These are phyloP conservation scores for Smittia aterrima DNA, from an alignment of 2,888 invertebrate genomes.

Conservation along the genomic window DNA sequence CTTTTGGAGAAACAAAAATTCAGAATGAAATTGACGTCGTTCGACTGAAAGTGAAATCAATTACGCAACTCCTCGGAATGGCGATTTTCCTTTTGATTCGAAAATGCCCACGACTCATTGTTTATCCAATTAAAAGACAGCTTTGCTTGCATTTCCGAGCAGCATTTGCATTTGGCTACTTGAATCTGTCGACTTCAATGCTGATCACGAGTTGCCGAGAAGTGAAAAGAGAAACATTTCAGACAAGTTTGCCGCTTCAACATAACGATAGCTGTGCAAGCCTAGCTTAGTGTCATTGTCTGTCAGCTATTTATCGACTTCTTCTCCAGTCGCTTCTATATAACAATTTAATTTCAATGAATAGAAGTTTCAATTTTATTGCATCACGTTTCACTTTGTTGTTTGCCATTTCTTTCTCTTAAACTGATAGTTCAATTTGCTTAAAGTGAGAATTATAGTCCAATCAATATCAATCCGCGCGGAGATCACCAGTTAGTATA, in stretches of 20 bases:
- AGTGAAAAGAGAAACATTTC: slow-evolving; percentile 9
- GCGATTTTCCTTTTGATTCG: background rate
- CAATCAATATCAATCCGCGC: background rate
- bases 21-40: background rate
- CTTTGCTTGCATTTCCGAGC: background rate
- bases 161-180: slow-evolving; percentile 15
- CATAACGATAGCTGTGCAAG: background rate
- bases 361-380: slow-evolving; percentile 6
- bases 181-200: background rate
- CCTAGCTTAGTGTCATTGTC: slow-evolving; percentile 1
- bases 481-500: background rate
- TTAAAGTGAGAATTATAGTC: background rate
- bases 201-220: slow-evolving; percentile 17
- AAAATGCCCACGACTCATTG: slow-evolving; percentile 12
- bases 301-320: slow-evolving; percentile 8
- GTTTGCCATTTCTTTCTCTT: slow-evolving; percentile 12
- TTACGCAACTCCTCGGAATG: background rate
- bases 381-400: background rate
- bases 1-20: background rate
- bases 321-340: background rate
- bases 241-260: slow-evolving; percentile 13
- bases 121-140: slow-evolving; percentile 13
- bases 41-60: background rate
- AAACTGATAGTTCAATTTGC: slow-evolving; percentile 1
- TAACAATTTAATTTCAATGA: slow-evolving; percentile 16